Evolutionary conservation across 2,113 vertebrate species (phyloP), one percentile per base, ranked within the genome.

Genomic region (Eurypyga helias): DNA sequence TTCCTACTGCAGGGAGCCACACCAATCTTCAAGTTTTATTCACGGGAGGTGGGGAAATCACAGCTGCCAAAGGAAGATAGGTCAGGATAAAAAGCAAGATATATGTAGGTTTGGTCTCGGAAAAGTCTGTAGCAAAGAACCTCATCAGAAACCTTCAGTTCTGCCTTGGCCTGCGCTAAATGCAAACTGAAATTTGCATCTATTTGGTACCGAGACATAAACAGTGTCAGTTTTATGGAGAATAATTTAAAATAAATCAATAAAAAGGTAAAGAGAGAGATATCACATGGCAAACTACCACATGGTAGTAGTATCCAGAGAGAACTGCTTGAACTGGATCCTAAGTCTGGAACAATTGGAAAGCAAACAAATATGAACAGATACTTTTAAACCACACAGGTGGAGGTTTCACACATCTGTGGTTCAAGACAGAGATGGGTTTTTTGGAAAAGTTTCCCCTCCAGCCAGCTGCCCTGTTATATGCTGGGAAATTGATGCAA

Each of bases 51-150:
- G 49, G 60, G 38, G 61, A 87, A 93, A 90, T 55, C 69, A 21
- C 45, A 87, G 49, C 60, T 61, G 72, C 77, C 86, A 92, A 72
- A 79, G 57, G 51, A 75, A 90, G 80, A 46, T 60, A 64, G 57
- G 38, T 64, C 43, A 67, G 51, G 38, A 75, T 93, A 81, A 94
- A 96, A 86, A 72, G 10, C 26, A 82, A 84, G 61, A 90, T 84
- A 89, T 75, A 57, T 11, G 41, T 34, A 81, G 62, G 0, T 64
- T 82, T 61, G 17, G 28, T 54, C 48, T n/a, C 26, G 69, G 52
- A 69, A 93, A 75, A 92, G 23, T 67, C 72, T 65, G 52, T 29
- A 51, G 36, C 33, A 33, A 62, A 46, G 33, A 60, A 66, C 3
- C 23, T 9, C 3, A 0, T 33, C 54, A 80, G 54, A 93, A 94